These are phyloP conservation scores for Galago senegalensis DNA, from an alignment of 2,797 vertebrate genomes.

Conservation along the genomic window DNA sequence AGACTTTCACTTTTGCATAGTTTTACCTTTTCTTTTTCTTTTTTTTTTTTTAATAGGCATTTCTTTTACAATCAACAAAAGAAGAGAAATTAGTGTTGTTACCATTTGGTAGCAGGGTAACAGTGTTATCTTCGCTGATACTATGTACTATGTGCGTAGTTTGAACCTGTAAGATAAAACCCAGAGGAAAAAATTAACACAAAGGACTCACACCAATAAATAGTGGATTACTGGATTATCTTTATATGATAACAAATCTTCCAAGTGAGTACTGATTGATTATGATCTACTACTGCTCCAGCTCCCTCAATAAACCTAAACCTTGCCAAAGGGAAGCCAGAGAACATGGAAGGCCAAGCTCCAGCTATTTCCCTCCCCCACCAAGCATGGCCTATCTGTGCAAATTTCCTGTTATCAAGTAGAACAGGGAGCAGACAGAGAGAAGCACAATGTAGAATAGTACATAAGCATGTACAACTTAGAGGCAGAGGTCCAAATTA, in stretches of 20 bases:
- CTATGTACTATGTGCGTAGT: slow-evolving; percentile 91
- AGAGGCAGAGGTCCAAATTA: not conserved
- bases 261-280: not conserved
- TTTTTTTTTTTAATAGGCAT: not conserved
- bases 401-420: not conserved
- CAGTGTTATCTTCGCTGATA: slow-evolving; percentile 93
- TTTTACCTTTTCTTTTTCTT: too few relatives aligned
- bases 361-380: not conserved
- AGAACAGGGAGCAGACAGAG: not conserved
- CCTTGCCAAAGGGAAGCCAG: not conserved
- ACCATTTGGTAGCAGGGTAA: slow-evolving; percentile 93
- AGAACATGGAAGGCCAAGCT: not conserved
- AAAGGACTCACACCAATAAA: not conserved
- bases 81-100: slow-evolving; percentile 64
- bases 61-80: not conserved
- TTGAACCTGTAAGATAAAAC: slow-evolving; percentile 88
- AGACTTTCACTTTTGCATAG: not conserved
- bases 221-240: not conserved
- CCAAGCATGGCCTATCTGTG: not conserved
- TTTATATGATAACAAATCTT: not conserved
- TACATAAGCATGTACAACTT: not conserved
- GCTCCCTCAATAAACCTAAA: not conserved
- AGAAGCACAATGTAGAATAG: not conserved
- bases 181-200: slow-evolving; percentile 47
- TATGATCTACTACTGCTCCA: not conserved